phyloP scores from a whole-genome alignment of 1,140 invertebrate genomes.

The Drosophila auraria region DNA sequence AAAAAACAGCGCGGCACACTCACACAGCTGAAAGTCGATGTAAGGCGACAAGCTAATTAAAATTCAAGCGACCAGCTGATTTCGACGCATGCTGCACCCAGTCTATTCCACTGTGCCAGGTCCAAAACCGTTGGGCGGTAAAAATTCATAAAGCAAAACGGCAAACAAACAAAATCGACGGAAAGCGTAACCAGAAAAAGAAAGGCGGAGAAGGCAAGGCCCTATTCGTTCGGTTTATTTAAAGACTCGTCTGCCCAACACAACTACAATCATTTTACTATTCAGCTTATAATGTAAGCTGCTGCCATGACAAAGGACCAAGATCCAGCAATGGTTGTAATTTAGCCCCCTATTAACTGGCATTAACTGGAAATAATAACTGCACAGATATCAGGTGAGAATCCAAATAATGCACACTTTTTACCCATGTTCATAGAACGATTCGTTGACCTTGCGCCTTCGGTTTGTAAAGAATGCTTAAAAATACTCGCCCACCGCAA shows the following conservation, averaged over 20 bases:
- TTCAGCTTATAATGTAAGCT: conserved; percentile 52
- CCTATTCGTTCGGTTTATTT: conserved; percentile 33
- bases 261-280: conserved; percentile 23
- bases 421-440: not conserved
- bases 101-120: conserved; percentile 45
- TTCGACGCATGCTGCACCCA: conserved; percentile 2
- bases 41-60: conserved; percentile 30
- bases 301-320: conserved; percentile 18
- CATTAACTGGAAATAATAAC: conserved; percentile 6
- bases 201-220: conserved; percentile 8
- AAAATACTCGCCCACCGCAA: conserved; percentile 1
- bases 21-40: not conserved
- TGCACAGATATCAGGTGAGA: conserved; percentile 18
- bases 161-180: conserved; percentile 22
- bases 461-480: conserved; percentile 4
- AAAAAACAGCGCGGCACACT: conserved; percentile 12
- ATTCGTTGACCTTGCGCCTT: conserved; percentile 8
- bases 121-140: conserved; percentile 22
- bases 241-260: conserved; percentile 31
- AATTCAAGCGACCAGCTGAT: conserved; percentile 17
- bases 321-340: conserved; percentile 37
- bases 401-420: not conserved
- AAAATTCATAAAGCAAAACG: conserved; percentile 40
- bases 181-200: conserved; percentile 5
- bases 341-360: conserved; percentile 22